phyloP scores from a whole-genome alignment of 2,888 invertebrate genomes.

The Drosophila maculinotata region DNA sequence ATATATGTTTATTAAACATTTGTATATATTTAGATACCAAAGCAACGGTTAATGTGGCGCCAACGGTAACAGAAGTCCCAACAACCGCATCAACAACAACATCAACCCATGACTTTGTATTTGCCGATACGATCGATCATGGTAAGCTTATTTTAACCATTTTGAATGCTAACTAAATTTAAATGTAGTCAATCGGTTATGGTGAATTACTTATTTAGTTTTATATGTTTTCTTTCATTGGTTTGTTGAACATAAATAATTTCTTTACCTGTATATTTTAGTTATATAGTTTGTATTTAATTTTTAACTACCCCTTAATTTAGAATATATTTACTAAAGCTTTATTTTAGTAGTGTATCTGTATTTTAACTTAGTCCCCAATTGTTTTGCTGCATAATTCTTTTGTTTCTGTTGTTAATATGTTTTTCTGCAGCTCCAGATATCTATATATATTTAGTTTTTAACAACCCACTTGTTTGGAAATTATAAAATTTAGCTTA shows the following conservation, averaged over 20 bases:
- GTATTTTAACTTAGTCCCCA: neutral
- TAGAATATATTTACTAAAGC: neutral
- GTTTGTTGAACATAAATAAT: neutral
- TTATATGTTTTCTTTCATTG: neutral
- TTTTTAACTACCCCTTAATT: neutral
- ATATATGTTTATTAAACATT: neutral
- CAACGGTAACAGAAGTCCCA: conserved; percentile 42
- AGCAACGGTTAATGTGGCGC: conserved; percentile 47
- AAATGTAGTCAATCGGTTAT: conserved; percentile 8
- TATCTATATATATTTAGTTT: neutral
- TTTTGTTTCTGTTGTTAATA: neutral
- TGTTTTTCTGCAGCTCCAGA: too few species aligned
- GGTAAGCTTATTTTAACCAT: conserved; percentile 61
- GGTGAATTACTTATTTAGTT: neutral
- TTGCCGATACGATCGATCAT: conserved; percentile 82
- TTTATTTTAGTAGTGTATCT: neutral
- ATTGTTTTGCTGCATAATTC: too few species aligned
- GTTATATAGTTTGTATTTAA: neutral
- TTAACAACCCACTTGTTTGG: neutral
- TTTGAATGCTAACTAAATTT: conserved; percentile 9
- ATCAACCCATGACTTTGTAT: conserved; percentile 70
- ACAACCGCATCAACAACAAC: conserved; percentile 43
- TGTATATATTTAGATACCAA: conserved; percentile 62
- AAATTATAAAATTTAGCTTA: too few species aligned
- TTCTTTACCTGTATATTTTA: neutral